Percentiles rank a stretch among this genome's conserved stretches.
Conservation (phyloP, 2,113 vertebrate genomes). For the Pampusana beccarii region DNA sequence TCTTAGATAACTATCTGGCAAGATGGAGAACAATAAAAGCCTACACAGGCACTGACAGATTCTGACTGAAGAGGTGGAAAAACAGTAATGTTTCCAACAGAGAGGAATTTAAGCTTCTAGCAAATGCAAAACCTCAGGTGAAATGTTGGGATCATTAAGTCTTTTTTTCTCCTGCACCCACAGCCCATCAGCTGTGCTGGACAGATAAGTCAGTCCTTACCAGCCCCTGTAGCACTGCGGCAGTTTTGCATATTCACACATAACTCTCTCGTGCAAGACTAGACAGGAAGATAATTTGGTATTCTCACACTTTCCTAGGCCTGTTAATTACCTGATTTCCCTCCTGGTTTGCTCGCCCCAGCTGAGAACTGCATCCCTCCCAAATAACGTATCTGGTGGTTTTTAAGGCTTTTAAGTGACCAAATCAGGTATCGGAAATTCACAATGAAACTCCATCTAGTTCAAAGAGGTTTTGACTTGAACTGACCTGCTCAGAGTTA, state of each 20-base stretch:
- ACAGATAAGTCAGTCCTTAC: not conserved
- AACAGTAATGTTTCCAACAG: not conserved
- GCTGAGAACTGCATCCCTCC: not conserved
- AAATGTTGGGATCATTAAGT: not conserved
- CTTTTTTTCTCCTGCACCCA: not conserved
- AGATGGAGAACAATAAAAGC: not conserved
- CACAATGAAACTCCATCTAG: not conserved
- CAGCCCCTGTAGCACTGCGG: not conserved
- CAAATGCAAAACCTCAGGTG: slow-evolving; percentile 9
- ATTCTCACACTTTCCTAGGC: not conserved
- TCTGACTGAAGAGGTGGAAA: not conserved
- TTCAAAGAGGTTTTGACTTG: not conserved
- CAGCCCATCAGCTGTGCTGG: not conserved
- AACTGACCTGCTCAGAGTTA: not conserved
- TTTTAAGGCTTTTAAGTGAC: not conserved
- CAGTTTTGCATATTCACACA: not conserved
- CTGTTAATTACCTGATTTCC: not conserved
- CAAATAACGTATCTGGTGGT: not conserved
- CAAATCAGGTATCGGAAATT: not conserved
- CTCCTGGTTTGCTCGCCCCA: not conserved
- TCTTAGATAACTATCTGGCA: not conserved
- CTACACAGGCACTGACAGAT: not conserved
- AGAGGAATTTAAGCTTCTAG: not conserved
- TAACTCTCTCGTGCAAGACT: not conserved
- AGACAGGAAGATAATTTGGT: not conserved